Percentiles rank a stretch among this genome's conserved stretches.
These are phyloP conservation scores for Pongo pygmaeus DNA, from an alignment of 2,113 vertebrate species.

Conservation along the genomic window DNA sequence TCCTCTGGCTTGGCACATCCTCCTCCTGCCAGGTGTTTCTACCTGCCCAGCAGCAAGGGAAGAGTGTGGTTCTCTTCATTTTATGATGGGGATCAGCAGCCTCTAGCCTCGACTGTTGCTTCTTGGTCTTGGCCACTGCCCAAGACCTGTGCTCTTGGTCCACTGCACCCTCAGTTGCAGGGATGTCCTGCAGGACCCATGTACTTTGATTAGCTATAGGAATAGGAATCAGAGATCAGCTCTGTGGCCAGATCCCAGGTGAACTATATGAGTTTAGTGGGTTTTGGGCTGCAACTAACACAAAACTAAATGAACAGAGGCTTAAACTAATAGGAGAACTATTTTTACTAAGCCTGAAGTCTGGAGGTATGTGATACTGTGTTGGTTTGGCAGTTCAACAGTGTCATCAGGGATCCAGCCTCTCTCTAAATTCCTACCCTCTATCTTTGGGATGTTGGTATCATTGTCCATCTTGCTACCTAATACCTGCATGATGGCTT, in stretches of 20 bases:
- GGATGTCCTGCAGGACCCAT: not conserved
- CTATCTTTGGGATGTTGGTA: not conserved
- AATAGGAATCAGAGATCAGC: not conserved
- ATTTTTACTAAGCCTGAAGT: not conserved
- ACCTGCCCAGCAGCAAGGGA: not conserved
- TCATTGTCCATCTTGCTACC: accelerated
- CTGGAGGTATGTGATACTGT: no score
- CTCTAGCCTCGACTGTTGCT: not conserved
- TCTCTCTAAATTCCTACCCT: not conserved
- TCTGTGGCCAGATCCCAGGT: not conserved
- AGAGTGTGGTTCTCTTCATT: not conserved
- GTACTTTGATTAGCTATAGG: no score
- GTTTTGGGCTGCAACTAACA: no score
- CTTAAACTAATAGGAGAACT: not conserved
- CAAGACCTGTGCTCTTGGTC: not conserved
- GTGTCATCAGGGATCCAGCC: accelerated
- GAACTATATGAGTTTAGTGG: not conserved
- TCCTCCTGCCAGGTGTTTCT: not conserved
- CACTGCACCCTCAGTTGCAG: accelerated
- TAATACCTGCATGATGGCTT: not conserved
- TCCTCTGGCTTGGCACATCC: not conserved
- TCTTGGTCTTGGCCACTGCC: not conserved
- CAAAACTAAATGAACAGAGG: not conserved
- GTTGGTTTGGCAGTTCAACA: not conserved
- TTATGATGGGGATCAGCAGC: no score